These are phyloP conservation scores for Hippocampus comes DNA, from an alignment of 2,113 vertebrate genomes.

Conservation along the genomic window DNA sequence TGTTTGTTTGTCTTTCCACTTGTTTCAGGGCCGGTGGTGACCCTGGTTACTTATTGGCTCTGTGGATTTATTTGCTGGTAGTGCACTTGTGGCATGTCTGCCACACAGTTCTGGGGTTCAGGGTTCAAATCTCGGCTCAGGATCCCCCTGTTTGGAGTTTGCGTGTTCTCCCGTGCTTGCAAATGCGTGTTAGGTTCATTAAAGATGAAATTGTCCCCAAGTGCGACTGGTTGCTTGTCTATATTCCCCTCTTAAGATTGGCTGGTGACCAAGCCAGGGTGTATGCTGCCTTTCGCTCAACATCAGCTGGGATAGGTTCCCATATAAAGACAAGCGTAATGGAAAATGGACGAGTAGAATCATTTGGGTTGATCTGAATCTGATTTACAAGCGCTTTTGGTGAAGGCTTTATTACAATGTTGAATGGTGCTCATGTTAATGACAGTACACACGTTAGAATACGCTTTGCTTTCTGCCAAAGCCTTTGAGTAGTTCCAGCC, in stretches of 20 bases:
- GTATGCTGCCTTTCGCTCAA: too few relatives aligned
- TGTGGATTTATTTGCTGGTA: conserved; percentile 25
- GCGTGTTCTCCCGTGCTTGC: background rate
- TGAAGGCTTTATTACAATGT: background rate
- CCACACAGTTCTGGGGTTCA: background rate
- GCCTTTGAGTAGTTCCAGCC: conserved; percentile 29
- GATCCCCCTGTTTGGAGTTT: too few relatives aligned
- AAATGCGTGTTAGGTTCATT: background rate
- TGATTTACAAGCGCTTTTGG: background rate
- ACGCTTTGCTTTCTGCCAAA: conserved; percentile 59
- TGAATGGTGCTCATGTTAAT: background rate
- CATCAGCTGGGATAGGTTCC: too few relatives aligned
- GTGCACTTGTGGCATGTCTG: background rate
- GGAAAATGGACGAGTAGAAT: background rate
- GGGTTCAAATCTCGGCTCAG: background rate
- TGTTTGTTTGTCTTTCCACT: conserved; percentile 34
- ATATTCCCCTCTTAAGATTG: too few relatives aligned
- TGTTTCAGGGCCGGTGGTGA: conserved; percentile 56
- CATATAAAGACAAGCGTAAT: background rate
- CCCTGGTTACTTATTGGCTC: conserved; percentile 40
- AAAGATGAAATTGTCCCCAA: background rate
- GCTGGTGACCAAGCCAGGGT: too few relatives aligned
- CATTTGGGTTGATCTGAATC: background rate
- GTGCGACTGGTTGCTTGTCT: too few relatives aligned
- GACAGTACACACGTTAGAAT: conserved; percentile 33